Conservation (phyloP, 2,113 vertebrate genomes). For the Cygnus atratus region DNA sequence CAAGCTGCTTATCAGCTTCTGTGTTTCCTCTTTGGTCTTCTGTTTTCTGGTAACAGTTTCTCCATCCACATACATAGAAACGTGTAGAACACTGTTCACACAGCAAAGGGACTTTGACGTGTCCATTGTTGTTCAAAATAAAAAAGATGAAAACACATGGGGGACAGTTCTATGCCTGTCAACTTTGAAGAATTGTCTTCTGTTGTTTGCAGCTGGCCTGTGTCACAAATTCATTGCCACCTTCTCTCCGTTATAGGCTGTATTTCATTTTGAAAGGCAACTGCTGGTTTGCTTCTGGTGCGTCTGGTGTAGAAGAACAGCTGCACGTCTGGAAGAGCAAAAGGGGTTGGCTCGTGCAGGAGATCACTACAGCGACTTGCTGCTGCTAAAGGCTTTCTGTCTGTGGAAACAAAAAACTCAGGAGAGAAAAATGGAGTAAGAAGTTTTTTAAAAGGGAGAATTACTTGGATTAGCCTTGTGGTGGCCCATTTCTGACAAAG, state of each 20-base stretch:
- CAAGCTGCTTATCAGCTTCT: neutral
- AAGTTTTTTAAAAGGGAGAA: neutral
- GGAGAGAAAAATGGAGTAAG: constrained; percentile 69
- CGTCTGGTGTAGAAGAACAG: constrained; percentile 73
- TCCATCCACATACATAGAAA: neutral
- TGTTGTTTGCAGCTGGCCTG: neutral
- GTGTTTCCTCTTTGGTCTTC: neutral
- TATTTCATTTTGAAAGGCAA: constrained; percentile 76
- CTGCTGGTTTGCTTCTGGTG: constrained; percentile 74
- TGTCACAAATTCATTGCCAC: neutral
- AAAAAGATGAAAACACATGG: neutral
- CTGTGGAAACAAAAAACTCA: constrained; percentile 68
- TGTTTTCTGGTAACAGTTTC: neutral
- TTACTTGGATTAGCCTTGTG: neutral
- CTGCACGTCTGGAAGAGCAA: neutral
- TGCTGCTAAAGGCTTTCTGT: constrained; percentile 51
- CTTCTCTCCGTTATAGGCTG: constrained; percentile 73
- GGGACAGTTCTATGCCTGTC: neutral
- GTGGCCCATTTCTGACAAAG: neutral
- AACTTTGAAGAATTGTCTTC: neutral
- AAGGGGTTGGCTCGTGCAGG: constrained; percentile 32
- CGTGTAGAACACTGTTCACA: accelerated
- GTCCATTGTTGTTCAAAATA: neutral
- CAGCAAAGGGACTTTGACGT: neutral
- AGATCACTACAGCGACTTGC: constrained; percentile 9